Percentiles rank a stretch among this genome's conserved stretches.
Evolutionary conservation across 2,113 vertebrate species (phyloP).

Genomic region (Leiothrix lutea): DNA sequence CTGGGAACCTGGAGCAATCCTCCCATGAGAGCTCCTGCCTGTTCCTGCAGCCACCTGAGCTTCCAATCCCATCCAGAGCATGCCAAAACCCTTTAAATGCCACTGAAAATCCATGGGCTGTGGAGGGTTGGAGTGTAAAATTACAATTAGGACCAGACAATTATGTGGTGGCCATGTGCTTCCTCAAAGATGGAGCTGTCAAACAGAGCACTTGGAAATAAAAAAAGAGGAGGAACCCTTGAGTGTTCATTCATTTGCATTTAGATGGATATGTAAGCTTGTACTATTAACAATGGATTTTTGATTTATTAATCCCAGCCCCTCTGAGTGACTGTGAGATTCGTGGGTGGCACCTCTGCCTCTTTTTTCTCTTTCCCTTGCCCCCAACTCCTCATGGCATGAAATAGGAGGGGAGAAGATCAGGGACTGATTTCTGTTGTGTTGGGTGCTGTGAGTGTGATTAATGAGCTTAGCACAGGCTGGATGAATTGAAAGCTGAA

Average conservation of each 20-base stretch:
- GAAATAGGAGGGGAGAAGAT: background rate
- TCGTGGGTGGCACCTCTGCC: background rate
- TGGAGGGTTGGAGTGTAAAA: background rate
- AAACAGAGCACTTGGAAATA: background rate
- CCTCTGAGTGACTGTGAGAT: background rate
- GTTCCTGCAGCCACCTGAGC: background rate
- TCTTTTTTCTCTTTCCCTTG: background rate
- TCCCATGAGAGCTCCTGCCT: background rate
- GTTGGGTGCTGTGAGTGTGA: slow-evolving; percentile 61
- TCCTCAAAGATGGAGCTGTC: background rate
- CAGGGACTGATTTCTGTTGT: slow-evolving; percentile 32
- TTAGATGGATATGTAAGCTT: slow-evolving; percentile 81
- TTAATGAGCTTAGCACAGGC: slow-evolving; percentile 78
- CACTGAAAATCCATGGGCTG: background rate
- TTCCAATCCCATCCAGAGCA: background rate
- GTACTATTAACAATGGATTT: slow-evolving; percentile 65
- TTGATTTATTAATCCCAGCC: slow-evolving; percentile 58
- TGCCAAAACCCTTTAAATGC: background rate
- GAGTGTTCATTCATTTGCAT: slow-evolving; percentile 79
- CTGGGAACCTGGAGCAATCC: background rate
- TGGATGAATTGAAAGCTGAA: slow-evolving; percentile 76
- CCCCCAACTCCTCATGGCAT: background rate
- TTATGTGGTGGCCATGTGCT: background rate
- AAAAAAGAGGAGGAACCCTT: background rate
- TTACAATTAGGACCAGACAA: background rate